These are phyloP conservation scores for Diglossa cyanea DNA, from an alignment of 2,797 vertebrate genomes.

Conservation along the genomic window DNA sequence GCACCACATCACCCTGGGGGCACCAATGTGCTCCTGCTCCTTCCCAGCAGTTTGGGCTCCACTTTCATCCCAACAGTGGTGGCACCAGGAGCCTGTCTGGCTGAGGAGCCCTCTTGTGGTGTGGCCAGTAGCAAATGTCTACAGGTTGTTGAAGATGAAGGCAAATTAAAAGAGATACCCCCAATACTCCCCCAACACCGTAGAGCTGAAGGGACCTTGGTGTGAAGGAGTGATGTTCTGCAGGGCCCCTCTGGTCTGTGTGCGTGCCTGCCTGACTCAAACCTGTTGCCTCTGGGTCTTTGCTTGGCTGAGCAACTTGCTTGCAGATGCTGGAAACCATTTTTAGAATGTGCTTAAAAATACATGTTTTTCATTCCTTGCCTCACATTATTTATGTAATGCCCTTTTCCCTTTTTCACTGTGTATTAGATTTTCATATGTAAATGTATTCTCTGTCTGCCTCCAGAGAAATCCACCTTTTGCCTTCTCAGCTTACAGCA, in stretches of 20 bases:
- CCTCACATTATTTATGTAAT: slow-evolving; percentile 14
- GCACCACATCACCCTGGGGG: no score
- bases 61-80: fast-evolving
- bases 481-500: background rate
- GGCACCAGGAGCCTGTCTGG: background rate
- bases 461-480: slow-evolving; percentile 43
- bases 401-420: slow-evolving; percentile 17
- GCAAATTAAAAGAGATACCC: background rate
- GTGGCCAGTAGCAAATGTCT: background rate
- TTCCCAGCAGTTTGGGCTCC: fast-evolving
- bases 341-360: slow-evolving; percentile 17
- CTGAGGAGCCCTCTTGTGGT: background rate
- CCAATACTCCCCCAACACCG: background rate
- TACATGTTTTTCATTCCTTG: slow-evolving; percentile 3
- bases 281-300: background rate
- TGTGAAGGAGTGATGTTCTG: background rate
- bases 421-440: slow-evolving; percentile 29
- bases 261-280: background rate
- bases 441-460: background rate
- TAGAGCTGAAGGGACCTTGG: background rate
- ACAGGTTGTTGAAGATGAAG: background rate
- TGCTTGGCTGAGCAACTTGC: background rate
- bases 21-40: background rate
- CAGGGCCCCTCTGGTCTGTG: background rate
- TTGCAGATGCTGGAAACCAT: background rate